Base-by-base conservation (phyloP, 2,797 vertebrate species). In the Paramormyrops hopkinsi region DNA sequence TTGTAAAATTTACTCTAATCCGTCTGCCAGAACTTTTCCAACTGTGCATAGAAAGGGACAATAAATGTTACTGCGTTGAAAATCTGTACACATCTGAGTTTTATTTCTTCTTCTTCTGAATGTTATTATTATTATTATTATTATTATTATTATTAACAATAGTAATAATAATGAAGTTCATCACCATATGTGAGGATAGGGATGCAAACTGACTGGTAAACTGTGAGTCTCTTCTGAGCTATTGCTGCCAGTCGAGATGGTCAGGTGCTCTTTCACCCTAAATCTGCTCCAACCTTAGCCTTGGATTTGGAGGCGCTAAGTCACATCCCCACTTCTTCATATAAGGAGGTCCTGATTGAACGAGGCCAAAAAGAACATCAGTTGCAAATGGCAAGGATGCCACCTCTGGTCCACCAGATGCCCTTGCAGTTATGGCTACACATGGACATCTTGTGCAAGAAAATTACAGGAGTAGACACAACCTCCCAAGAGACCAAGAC, bases 1-100 rank as follows among this genome's bases (percentile, higher is more conserved):
- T 98, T 98, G 97, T 98, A 97, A 95, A 85, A 96, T 97, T 96
- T 96, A 95, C 95, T 95, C 93, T 94, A 95, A 97, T 96, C 97
- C 96, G 96, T 97, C 97, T 97, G 96, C 96, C 94, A 93, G 96
- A 96, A 95, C 93, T 96, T 97, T 97, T 97, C 96, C 96, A 97
- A 97, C 95, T 97, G 97, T 99, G 97, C 97, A 97, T 97, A 98
- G 96, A 97, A 97, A 97, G 96, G 96, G 96, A 96, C 97, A 99
- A 99, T 99, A 98, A 99, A 99, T 96, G 97, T 98, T 97, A 98
- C 96, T 98, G 97, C 97, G 95, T 97, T 97, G 94, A 97, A 97
- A 95, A 89, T 87, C 87, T 65, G 37, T 14, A 48, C 25, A 48
- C 41, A 3, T 69, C 41, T 33, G 29, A 19, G 9, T 69, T 69